These are phyloP conservation scores for Apis florea DNA, from an alignment of 1,140 invertebrate species.

Conservation along the genomic window DNA sequence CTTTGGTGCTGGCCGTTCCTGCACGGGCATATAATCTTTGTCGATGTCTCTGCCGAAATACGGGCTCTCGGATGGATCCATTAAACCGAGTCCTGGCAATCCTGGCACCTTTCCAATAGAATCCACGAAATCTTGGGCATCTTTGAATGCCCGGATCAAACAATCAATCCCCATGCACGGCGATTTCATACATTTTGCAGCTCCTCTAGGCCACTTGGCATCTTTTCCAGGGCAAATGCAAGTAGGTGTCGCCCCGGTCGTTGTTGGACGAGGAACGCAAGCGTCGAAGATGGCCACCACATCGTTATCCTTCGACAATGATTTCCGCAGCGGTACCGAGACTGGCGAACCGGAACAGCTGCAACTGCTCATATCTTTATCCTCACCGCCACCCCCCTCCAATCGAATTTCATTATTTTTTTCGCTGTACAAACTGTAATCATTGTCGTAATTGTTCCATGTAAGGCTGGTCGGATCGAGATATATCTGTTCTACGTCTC, in stretches of 20 bases:
- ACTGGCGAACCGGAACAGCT: constrained; percentile 15
- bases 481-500: constrained; percentile 26
- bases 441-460: constrained; percentile 29
- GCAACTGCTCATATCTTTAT: constrained; percentile 9
- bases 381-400: constrained; percentile 51
- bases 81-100: constrained; percentile 69
- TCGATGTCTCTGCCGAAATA: constrained; percentile 64
- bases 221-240: constrained; percentile 61
- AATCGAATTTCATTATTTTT: constrained; percentile 38
- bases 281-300: neutral
- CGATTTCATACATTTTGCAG: constrained; percentile 51
- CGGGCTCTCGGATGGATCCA: constrained; percentile 74
- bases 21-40: constrained; percentile 21
- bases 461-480: neutral
- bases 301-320: neutral
- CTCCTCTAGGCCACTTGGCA: constrained; percentile 32
- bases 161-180: constrained; percentile 65
- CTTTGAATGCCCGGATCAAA: constrained; percentile 68
- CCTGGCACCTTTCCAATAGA: constrained; percentile 72
- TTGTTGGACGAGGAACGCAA: constrained; percentile 11
- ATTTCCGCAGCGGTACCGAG: neutral
- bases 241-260: neutral
- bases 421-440: constrained; percentile 43
- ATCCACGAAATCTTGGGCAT: constrained; percentile 74
- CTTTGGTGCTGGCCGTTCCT: constrained; percentile 7